Evolutionary conservation across 1,140 invertebrate genomes (phyloP).

Genomic region (fruit fly (Drosophila melanogaster)): Release_6_plus_ISO1_MT NT_033777.3:8973501-8974000

Average conservation of each 20-base stretch:
- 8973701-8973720: constrained; percentile 35
- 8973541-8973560: constrained; percentile 79
- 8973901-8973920: too few species aligned
- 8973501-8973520: constrained; percentile 74
- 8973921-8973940: background rate
- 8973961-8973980: constrained; percentile 2
- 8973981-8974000: constrained; percentile 16
- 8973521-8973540: constrained; percentile 64
- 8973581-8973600: constrained; percentile 19
- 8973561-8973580: constrained; percentile 78
- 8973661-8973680: constrained; percentile 82
- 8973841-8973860: too few species aligned
- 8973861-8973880: too few species aligned
- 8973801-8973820: too few species aligned
- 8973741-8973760: constrained; percentile 6
- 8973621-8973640: constrained; percentile 72
- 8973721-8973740: constrained; percentile 10
- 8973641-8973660: constrained; percentile 69
- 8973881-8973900: too few species aligned
- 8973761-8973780: too few species aligned
- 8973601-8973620: constrained; percentile 62
- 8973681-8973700: constrained; percentile 78
- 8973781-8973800: too few species aligned
- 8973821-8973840: too few species aligned
- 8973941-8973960: constrained; percentile 1